Base-by-base conservation (phyloP, 2,797 vertebrate genomes). In the Anabas testudineus region DNA sequence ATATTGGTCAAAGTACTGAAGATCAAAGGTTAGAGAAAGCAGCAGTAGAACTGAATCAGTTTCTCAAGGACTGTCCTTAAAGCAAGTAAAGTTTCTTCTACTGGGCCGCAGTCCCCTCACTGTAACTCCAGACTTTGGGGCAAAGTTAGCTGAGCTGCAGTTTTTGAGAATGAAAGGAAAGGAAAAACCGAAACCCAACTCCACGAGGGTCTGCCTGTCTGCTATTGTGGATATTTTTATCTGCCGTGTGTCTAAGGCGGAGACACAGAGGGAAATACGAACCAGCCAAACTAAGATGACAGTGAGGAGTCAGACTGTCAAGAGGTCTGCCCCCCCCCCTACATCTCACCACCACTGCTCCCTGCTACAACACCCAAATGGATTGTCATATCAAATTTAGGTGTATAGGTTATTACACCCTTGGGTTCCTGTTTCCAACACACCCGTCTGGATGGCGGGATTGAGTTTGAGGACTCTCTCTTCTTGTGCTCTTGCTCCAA, bases 381-480 rank as follows among this genome's bases (percentile, higher is more conserved):
- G 93, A 94, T 94, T 91, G 92, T 94, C 92, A 95, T 94, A 95
- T 95, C 94, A 93, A 90, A 93, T 94, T 94, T 92, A 94, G 93
- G 93, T 83, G 94, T 94, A 94, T 95, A 94, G 94, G 94, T 95
- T 94, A 95, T 95, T 94, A 94, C 94, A 95, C 93, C 93, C 91
- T 95, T 95, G 94, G 93, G 91, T 82, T 94, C 91, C 82, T 83
- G 90, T 94, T 95, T 92, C 89, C 86, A 93, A 70, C 48, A 86
- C 84, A 24, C 60, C 86, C 83, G 89, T 92, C 93, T 90, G 88
- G 78, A 88, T 80, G 87, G 78, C 82, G 53, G 77, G 91, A 92
- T 92, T 83, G 66, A 87, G 87, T 93, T 94, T 79, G 90, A 86
- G 82, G 89, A 91, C 90, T 93, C 77, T 75, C 81, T 86, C 82